Evolutionary conservation across 2,797 vertebrate genomes (phyloP).

Genomic region (Sebastes minor): DNA sequence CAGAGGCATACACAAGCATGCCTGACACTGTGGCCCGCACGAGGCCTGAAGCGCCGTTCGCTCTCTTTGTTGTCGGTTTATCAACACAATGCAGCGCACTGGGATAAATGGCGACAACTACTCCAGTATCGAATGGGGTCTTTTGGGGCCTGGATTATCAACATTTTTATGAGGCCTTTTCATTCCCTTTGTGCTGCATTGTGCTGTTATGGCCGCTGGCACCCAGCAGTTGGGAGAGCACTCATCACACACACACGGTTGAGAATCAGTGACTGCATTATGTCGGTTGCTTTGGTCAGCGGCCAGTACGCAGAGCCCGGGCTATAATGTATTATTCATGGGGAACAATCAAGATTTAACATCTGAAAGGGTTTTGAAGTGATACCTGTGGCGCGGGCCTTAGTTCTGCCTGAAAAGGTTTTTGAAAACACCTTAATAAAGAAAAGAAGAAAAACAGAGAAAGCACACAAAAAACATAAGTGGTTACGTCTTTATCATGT

Average conservation of each 20-base stretch:
- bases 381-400: constrained; percentile 65
- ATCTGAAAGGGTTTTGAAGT: constrained; percentile 73
- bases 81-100: constrained; percentile 54
- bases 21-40: neutral
- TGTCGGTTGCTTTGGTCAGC: constrained; percentile 70
- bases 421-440: constrained; percentile 37
- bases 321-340: constrained; percentile 76
- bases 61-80: constrained; percentile 54
- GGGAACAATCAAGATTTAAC: constrained; percentile 74
- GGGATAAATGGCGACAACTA: constrained; percentile 50
- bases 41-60: constrained; percentile 7
- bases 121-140: constrained; percentile 31
- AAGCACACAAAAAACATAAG: constrained; percentile 6
- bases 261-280: constrained; percentile 65
- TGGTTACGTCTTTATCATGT: constrained; percentile 28
- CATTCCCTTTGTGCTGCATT: constrained; percentile 55
- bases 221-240: constrained; percentile 42
- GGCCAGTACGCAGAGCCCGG: constrained; percentile 50
- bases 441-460: neutral
- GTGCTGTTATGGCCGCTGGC: constrained; percentile 54
- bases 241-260: constrained; percentile 48
- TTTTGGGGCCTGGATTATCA: constrained; percentile 52
- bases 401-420: constrained; percentile 35
- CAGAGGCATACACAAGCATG: neutral
- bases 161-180: constrained; percentile 57